These are phyloP conservation scores for Hermaeophaga mercurialis DNA, from an alignment of 2,888 invertebrate species.

Conservation along the genomic window DNA sequence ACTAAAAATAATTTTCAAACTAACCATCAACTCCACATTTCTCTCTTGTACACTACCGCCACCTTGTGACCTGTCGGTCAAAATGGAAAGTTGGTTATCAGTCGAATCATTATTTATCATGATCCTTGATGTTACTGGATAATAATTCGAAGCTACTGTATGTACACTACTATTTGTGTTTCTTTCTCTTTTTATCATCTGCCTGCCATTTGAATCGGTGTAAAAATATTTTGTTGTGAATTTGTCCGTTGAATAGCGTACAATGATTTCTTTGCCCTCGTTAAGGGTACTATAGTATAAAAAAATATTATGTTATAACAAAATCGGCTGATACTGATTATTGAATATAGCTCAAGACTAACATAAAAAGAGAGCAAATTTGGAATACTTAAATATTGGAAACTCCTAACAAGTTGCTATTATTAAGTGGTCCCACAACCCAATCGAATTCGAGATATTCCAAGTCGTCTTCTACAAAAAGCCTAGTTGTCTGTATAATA, in stretches of 20 bases:
- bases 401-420: too few species aligned
- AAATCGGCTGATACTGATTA: too few species aligned
- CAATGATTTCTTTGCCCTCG: slow-evolving; percentile 33
- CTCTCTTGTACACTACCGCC: slow-evolving; percentile 63
- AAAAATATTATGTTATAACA: too few species aligned
- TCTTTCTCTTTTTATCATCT: slow-evolving; percentile 66
- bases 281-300: too few species aligned
- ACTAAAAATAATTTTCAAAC: slow-evolving; percentile 4
- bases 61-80: slow-evolving; percentile 67
- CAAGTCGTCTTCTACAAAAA: slow-evolving; percentile 66
- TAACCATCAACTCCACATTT: slow-evolving; percentile 70
- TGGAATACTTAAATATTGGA: too few species aligned
- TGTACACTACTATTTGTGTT: slow-evolving; percentile 59
- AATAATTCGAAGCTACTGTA: slow-evolving; percentile 72
- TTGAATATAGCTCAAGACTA: too few species aligned
- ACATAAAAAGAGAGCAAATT: too few species aligned
- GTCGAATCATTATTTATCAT: slow-evolving; percentile 58
- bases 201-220: slow-evolving; percentile 80
- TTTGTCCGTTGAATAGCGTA: slow-evolving; percentile 51
- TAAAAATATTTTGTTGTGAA: slow-evolving; percentile 60
- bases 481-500: slow-evolving; percentile 71
- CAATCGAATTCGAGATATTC: slow-evolving; percentile 72
- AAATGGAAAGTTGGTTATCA: slow-evolving; percentile 59
- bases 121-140: slow-evolving; percentile 73
- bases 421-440: slow-evolving; percentile 73